These are phyloP conservation scores for Cataglyphis rosenhaueri DNA, from an alignment of 2,888 invertebrate genomes.

Conservation along the genomic window DNA sequence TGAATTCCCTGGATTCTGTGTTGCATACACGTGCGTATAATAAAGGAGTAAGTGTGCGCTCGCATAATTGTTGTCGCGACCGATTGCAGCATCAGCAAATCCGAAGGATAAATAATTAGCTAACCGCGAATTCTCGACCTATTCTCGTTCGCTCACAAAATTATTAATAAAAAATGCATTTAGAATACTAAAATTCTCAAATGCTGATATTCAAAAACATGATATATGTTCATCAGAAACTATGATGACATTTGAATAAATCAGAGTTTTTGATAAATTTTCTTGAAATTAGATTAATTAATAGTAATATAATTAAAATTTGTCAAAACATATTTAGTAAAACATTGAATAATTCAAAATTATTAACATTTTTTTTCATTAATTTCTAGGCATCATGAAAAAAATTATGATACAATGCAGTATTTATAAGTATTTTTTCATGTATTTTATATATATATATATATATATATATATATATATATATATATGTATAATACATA, in stretches of 20 bases:
- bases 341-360: neutral
- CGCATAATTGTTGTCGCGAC: slow-evolving; percentile 26
- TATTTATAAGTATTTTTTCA: too few relatives aligned
- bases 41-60: slow-evolving; percentile 7
- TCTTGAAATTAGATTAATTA: neutral
- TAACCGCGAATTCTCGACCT: neutral
- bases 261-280: neutral
- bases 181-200: neutral
- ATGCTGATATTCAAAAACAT: neutral
- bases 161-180: neutral
- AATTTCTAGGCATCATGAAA: neutral
- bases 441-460: too few relatives aligned
- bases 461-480: too few relatives aligned
- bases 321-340: neutral
- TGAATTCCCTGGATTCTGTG: slow-evolving; percentile 16
- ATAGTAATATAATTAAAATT: neutral
- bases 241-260: neutral
- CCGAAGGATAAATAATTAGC: slow-evolving; percentile 27
- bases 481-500: too few relatives aligned
- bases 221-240: neutral
- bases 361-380: too few relatives aligned
- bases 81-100: slow-evolving; percentile 44
- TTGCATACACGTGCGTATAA: neutral
- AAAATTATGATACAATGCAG: neutral
- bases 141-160: neutral